phyloP scores from a whole-genome alignment of 2,113 vertebrate genomes.

The Tichodroma muraria region DNA sequence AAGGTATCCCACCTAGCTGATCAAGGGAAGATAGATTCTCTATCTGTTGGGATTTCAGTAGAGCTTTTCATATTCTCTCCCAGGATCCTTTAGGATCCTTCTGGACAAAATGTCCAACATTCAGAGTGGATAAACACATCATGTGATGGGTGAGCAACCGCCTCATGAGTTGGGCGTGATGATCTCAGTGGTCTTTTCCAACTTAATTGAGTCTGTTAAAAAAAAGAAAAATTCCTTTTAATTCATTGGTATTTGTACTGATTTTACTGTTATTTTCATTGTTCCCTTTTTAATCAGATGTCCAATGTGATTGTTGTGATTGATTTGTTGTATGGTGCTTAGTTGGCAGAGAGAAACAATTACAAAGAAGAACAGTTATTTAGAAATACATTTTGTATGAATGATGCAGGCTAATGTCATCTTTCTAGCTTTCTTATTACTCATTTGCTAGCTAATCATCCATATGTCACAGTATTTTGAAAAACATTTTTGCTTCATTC shows the following conservation, averaged over 20 bases:
- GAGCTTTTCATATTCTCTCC: background rate
- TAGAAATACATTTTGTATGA: background rate
- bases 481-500: background rate
- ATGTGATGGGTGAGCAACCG: background rate
- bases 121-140: background rate
- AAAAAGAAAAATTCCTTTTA: background rate
- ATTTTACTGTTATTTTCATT: background rate
- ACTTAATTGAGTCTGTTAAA: background rate
- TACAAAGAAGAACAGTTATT: background rate
- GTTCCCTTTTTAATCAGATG: background rate
- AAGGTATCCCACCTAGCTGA: background rate
- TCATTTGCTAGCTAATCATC: constrained; percentile 3
- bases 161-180: background rate
- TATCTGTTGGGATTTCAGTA: background rate
- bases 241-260: background rate
- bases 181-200: background rate
- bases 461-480: background rate
- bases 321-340: background rate
- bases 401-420: background rate
- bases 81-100: background rate
- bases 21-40: background rate
- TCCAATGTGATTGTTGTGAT: background rate
- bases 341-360: background rate
- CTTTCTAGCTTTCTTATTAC: background rate
- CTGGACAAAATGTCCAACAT: background rate